Conservation (phyloP, 1,140 invertebrate genomes). For the Calosoma granatense region DNA sequence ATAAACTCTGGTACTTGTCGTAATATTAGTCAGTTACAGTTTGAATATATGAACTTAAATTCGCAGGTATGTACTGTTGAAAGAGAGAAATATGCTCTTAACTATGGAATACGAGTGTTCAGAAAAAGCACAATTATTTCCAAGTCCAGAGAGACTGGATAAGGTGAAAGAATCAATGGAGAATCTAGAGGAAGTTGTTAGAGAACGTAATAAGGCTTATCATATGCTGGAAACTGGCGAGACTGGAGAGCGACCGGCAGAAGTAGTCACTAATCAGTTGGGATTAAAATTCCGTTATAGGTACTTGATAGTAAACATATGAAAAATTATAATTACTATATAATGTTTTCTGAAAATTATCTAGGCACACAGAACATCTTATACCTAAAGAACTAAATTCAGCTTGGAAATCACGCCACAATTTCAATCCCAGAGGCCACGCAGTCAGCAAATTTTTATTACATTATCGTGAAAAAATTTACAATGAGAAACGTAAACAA, state of each 20-base stretch:
- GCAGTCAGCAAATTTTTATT: slow-evolving; percentile 54
- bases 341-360: not conserved
- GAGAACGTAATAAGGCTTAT: slow-evolving; percentile 88
- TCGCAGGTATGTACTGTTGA: slow-evolving; percentile 83
- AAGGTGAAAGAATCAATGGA: slow-evolving; percentile 95
- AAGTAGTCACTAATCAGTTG: slow-evolving; percentile 44
- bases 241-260: slow-evolving; percentile 61
- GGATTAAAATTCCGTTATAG: slow-evolving; percentile 44
- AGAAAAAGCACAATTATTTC: slow-evolving; percentile 60
- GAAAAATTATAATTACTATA: no score
- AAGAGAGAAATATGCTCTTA: slow-evolving; percentile 93
- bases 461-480: slow-evolving; percentile 54
- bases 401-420: slow-evolving; percentile 45
- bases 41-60: slow-evolving; percentile 11
- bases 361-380: slow-evolving; percentile 39
- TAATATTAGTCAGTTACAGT: slow-evolving; percentile 3
- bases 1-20: slow-evolving; percentile 85
- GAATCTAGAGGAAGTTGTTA: slow-evolving; percentile 83
- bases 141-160: slow-evolving; percentile 90
- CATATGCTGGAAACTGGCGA: slow-evolving; percentile 83
- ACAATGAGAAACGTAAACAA: slow-evolving; percentile 42
- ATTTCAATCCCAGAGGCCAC: slow-evolving; percentile 33
- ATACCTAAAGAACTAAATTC: slow-evolving; percentile 49
- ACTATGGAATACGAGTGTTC: slow-evolving; percentile 89
- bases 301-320: no score